Evolutionary conservation across 2,888 invertebrate species (phyloP), one percentile per base, ranked within the genome.

Genomic region (Andrena flavipes): DNA sequence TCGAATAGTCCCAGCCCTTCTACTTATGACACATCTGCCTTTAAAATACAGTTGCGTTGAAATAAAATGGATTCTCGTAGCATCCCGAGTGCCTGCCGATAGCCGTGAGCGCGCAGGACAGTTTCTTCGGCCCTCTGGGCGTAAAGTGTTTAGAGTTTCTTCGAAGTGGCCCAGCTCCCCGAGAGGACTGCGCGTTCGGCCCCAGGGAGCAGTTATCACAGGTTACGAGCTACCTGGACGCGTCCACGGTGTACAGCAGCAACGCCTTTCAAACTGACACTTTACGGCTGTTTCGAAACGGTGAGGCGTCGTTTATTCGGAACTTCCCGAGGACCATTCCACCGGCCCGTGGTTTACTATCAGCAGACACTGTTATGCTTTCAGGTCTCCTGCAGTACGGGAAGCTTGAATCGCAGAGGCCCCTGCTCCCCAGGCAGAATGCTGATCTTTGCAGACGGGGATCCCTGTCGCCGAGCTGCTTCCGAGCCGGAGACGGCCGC

Each of bases 21-120:
- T n/a, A n/a, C n/a, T n/a, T n/a, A n/a, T n/a, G n/a, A 5, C 20
- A 2, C 51, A 8, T 10, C n/a, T 0, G 7, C 8, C 16, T n/a
- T 4, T 2, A 2, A 8, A 1, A 7, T 23, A 10, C 42, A 26
- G 35, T 42, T 16, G 42, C 42, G 42, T 10, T 7, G 4, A 10
- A 71, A 3, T 60, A 5, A 35, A 72, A 60, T 23, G 1, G 20
- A 16, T 79, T 56, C 51, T 94, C 94, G 73, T 94, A 97, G 95
- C 98, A 98, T 94, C 98, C 98, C 0, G 97, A 97, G 91, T 98
- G 98, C 93, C 94, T 97, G 87, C 97, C 98, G 0, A 98, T 98
- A 86, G 94, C 96, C 70, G 97, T 98, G 0, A 96, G 97, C 0
- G 91, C 94, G 0, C 95, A 96, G 30, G 98, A 98, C 93, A 96